Evolutionary conservation across 2,113 vertebrate genomes (phyloP).

Genomic region (Myxocyprinus asiaticus): DNA sequence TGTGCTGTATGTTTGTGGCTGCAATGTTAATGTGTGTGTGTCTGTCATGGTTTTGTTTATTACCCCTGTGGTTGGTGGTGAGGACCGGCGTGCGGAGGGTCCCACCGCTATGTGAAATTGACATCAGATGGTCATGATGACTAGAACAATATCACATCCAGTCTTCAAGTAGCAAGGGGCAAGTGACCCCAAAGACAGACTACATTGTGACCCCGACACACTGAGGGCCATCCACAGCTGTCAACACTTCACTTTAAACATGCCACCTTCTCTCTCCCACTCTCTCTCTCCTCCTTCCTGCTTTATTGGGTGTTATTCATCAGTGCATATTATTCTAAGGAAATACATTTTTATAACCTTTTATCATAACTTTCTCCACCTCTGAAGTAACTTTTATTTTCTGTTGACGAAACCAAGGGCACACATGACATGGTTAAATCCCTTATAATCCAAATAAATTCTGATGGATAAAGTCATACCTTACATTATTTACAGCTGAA

Average conservation of each 20-base stretch:
- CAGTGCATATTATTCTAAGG: too few species aligned
- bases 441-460: too few species aligned
- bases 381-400: too few species aligned
- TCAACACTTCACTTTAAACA: constrained; percentile 44
- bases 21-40: constrained; percentile 46
- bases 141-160: constrained; percentile 68
- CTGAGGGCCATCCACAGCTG: constrained; percentile 56
- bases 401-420: too few species aligned
- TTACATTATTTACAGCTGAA: too few species aligned
- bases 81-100: constrained; percentile 64
- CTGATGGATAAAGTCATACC: too few species aligned
- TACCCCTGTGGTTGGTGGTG: constrained; percentile 51
- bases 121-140: constrained; percentile 69
- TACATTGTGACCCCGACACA: constrained; percentile 1
- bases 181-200: constrained; percentile 65
- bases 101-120: constrained; percentile 65
- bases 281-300: too few species aligned
- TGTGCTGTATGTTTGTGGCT: constrained; percentile 14
- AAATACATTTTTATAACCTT: too few species aligned
- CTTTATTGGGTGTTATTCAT: too few species aligned
- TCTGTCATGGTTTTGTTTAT: constrained; percentile 57
- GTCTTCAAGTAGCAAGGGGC: constrained; percentile 62
- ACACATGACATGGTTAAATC: too few species aligned
- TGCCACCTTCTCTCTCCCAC: neutral
- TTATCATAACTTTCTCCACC: too few species aligned